Percentiles rank a stretch among this genome's conserved stretches.
These are phyloP conservation scores for Sialia sialis DNA, from an alignment of 2,113 vertebrate genomes.

Conservation along the genomic window DNA sequence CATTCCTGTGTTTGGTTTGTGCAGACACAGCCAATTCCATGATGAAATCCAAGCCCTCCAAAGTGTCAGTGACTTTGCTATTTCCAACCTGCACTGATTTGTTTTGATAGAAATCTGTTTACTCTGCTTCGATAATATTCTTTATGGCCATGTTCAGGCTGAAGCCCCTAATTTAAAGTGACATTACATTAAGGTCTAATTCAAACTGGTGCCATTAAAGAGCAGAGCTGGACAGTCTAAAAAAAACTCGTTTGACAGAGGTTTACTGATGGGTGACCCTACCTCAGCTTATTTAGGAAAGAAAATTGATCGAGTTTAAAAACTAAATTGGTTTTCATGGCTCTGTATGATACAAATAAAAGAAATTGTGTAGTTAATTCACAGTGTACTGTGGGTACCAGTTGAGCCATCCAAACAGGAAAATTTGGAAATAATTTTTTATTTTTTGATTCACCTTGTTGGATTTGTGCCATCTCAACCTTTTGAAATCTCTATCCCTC, in stretches of 20 bases:
- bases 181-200: constrained; percentile 41
- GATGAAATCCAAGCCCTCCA: background rate
- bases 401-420: background rate
- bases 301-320: constrained; percentile 45
- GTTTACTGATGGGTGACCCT: constrained; percentile 38
- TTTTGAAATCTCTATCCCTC: background rate
- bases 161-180: constrained; percentile 32
- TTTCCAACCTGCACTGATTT: background rate
- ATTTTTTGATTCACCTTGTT: background rate
- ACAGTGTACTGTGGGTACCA: background rate
- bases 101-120: constrained; percentile 44
- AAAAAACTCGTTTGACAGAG: constrained; percentile 15
- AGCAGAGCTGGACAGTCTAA: constrained; percentile 7
- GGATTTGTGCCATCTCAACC: background rate
- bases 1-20: background rate
- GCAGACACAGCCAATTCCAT: background rate
- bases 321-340: constrained; percentile 20
- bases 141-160: background rate
- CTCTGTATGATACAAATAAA: constrained; percentile 2
- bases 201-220: constrained; percentile 39
- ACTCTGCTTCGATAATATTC: background rate
- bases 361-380: background rate
- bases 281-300: constrained; percentile 25
- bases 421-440: background rate
- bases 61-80: background rate